These are phyloP conservation scores for Onthophagus taurus DNA, from an alignment of 1,140 invertebrate genomes.

Conservation along the genomic window DNA sequence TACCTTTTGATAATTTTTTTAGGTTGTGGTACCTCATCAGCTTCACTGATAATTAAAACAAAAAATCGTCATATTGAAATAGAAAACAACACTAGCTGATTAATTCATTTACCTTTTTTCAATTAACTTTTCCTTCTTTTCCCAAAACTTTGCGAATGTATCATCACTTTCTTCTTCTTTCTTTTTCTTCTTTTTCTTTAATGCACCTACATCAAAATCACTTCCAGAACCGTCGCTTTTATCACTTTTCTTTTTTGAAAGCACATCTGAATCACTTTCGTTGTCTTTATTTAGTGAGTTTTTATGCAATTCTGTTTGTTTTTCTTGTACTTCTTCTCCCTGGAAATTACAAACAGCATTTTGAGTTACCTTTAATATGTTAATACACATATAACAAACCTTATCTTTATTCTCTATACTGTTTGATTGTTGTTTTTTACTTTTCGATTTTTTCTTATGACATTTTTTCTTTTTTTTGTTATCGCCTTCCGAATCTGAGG, in stretches of 20 bases:
- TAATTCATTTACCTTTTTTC: neutral
- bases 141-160: neutral
- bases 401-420: too few relatives aligned
- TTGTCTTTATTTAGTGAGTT: neutral
- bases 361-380: neutral
- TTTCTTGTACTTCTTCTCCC: neutral
- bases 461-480: too few relatives aligned
- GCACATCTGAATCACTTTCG: neutral
- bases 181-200: neutral
- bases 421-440: too few relatives aligned
- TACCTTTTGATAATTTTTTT: too few relatives aligned
- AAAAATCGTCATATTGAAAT: neutral
- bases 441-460: too few relatives aligned
- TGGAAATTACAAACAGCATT: neutral
- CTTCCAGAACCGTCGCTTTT: neutral
- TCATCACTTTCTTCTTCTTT: neutral
- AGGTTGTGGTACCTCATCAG: conserved; percentile 4
- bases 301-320: neutral
- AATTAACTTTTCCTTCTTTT: neutral
- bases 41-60: neutral
- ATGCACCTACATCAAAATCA: neutral
- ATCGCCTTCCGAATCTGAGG: too few relatives aligned
- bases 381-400: too few relatives aligned
- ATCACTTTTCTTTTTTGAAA: neutral
- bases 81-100: too few relatives aligned